Evolutionary conservation across 37 sponge, comb jelly and placozoan genomes (phyloP), one percentile per base, ranked within the genome.

Genomic region (Crambe crambe): DNA sequence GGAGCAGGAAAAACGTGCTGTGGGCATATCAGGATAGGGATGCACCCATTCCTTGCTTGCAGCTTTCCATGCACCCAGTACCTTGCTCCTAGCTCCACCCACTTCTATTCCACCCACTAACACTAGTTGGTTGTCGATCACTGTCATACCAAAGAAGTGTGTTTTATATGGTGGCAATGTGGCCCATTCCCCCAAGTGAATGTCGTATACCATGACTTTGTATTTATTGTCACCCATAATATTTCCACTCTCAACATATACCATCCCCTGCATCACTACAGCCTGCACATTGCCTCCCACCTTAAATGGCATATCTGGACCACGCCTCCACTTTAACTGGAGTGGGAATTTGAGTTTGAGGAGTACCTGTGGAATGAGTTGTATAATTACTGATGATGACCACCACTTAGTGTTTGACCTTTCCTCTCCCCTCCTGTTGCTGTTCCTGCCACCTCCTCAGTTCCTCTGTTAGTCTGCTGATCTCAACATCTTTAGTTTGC

Each of bases 1-100:
- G 59, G 76, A 20, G 12, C 37, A n/a, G 1, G 31, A 15, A 5
- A 15, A 76, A 2, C 62, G 76, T 37, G 40, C 62, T 3, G 76
- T 76, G 41, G 76, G 62, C 62, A 76, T 58, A 0, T 34, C 36
- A 10, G 76, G 76, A 56, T 76, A 76, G 21, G 76, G 76, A 29
- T 58, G 23, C 20, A 22, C 2, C 76, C 76, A 76, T 1, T 34
- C 18, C 1, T 8, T 2, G 3, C 17, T 34, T 2, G 25, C n/a
- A 22, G 15, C 21, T 37, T 76, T 40, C 76, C 76, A 76, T 21
- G 59, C 32, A 5, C 37, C 36, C 23, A 76, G 15, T 58, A 20
- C n/a, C 1, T 58, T 58, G 20, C 2, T 58, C 21, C 25, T 26
- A 26, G 21, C 59, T 12, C 21, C 23, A 20, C 1, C 1, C 1